phyloP scores from a whole-genome alignment of 1,140 invertebrate genomes.

The Ips nitidus region DNA sequence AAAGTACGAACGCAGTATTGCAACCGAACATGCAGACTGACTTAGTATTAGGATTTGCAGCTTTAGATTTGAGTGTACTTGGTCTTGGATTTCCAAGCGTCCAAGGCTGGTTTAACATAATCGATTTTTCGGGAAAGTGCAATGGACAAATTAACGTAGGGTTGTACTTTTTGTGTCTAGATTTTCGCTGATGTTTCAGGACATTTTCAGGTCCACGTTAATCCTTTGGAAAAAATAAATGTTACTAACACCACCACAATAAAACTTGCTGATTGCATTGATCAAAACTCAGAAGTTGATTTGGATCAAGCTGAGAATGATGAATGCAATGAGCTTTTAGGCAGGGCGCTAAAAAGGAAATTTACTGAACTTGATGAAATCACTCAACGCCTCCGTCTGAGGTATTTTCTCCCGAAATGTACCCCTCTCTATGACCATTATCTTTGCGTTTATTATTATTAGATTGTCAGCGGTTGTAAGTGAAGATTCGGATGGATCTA shows the following conservation, averaged over 20 bases:
- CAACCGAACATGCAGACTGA: constrained; percentile 56
- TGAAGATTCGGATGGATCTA: constrained; percentile 54
- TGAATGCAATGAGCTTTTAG: constrained; percentile 47
- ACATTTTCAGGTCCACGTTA: constrained; percentile 55
- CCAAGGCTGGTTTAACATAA: constrained; percentile 65
- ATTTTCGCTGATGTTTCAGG: no score
- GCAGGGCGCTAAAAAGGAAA: constrained; percentile 59
- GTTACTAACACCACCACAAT: constrained; percentile 33
- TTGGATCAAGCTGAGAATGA: constrained; percentile 1
- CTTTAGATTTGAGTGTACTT: constrained; percentile 61
- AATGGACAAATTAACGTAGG: constrained; percentile 63
- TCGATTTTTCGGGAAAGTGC: constrained; percentile 62
- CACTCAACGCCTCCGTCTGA: constrained; percentile 58
- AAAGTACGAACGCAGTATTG: constrained; percentile 45
- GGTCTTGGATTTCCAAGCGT: constrained; percentile 55
- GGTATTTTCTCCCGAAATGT: constrained; percentile 7
- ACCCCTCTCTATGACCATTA: neutral
- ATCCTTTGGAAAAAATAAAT: constrained; percentile 56
- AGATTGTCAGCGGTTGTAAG: constrained; percentile 61
- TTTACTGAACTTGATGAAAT: constrained; percentile 65
- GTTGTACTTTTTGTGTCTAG: no score
- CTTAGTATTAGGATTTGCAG: constrained; percentile 61
- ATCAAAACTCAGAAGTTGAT: neutral
- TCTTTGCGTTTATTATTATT: neutral
- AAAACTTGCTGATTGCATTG: no score